Evolutionary conservation across 2,113 vertebrate species (phyloP), one percentile per base, ranked within the genome.

Genomic region (Heliornis fulica): DNA sequence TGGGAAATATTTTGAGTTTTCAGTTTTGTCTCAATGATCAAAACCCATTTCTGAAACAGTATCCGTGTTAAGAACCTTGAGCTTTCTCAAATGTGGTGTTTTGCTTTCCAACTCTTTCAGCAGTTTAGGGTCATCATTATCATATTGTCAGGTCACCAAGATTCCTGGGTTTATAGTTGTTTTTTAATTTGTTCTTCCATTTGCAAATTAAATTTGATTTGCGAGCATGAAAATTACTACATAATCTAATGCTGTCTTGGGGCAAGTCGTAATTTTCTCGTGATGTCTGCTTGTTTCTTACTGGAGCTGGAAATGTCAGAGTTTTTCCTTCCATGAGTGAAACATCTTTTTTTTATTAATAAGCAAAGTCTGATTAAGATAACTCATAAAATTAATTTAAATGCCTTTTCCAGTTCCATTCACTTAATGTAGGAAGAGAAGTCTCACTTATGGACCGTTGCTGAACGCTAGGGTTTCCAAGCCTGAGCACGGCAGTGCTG

Each of bases 401-500:
- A 72, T 68, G 54, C 26, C 19, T 79, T 83, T 91, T 78, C 36
- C 13, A 60, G 8, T 66, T 79, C 68, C 3, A 0, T 16, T 71
- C 1, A 2, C 21, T 75, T 48, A 64, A 36, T 5, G 20, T 4
- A 34, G 50, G 28, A 31, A 69, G 40, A 45, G 8, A 5, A 70
- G 5, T 74, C 20, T 50, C 10, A 1, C 10, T 2, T 26, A 4
- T 0, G 0, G 20, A 40, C 3, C 38, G 11, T 43, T 51, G 32
- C 41, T 69, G 76, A 69, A 57, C 36, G 43, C 13, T 21, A n/a
- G n/a, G 15, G 13, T 9, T 80, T 81, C 36, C 16, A 51, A 69
- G 17, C 7, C 18, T 36, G 25, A 77, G 26, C 5, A 6, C 1
- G 2, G 14, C 29, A 16, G 10, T 53, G 21, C 18, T 38, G 3